phyloP scores from a whole-genome alignment of 64 coral and sea anemone species.

The Actinia tenebrosa region DNA sequence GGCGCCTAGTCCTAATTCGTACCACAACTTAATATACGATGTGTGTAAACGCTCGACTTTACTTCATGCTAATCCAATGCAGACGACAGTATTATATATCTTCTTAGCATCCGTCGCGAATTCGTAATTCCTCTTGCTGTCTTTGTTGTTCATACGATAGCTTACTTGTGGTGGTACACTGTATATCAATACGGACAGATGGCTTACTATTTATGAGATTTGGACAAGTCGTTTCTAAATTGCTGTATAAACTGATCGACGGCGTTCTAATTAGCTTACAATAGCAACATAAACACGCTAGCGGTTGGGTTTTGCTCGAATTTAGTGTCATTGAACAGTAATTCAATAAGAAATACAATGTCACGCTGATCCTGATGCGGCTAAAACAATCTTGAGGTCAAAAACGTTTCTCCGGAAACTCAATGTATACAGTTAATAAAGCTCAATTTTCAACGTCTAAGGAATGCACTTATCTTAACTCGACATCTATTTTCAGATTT shows the following conservation, averaged over 20 bases:
- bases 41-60: neutral
- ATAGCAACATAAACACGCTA: neutral
- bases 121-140: neutral
- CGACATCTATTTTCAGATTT: neutral
- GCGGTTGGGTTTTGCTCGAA: neutral
- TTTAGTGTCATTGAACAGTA: no score
- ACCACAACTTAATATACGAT: neutral
- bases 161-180: neutral
- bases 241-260: neutral
- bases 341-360: no score
- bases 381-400: neutral
- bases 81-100: no score
- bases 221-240: neutral
- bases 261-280: neutral
- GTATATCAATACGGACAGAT: neutral
- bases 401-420: neutral
- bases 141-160: neutral
- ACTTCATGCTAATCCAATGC: neutral
- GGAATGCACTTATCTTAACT: neutral
- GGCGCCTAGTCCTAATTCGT: neutral
- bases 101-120: neutral
- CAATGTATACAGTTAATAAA: neutral
- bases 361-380: no score
- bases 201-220: neutral
- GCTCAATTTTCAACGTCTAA: neutral